Percentiles rank a stretch among this genome's conserved stretches.
Conservation (phyloP, 2,113 vertebrate species). For the Gasterosteus aculeatus region DNA sequence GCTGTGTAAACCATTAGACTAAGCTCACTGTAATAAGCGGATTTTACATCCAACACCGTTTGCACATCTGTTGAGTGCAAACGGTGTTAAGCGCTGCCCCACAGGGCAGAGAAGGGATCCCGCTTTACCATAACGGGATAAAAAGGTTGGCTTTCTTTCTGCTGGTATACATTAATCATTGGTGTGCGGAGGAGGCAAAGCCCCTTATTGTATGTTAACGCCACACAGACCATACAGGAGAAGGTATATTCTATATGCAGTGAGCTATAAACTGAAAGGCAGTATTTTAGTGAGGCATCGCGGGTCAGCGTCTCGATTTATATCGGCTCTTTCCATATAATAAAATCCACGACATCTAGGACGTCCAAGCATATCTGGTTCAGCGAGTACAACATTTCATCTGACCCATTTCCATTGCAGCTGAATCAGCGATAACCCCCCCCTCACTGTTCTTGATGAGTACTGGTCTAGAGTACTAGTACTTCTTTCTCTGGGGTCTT, state of each 20-base stretch:
- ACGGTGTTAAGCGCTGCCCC: no score
- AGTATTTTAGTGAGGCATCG: conserved; percentile 22
- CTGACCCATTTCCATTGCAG: conserved; percentile 56
- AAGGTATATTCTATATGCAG: background rate
- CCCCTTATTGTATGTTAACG: background rate
- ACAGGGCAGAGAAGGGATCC: no score
- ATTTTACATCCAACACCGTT: background rate
- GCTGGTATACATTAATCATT: conserved; percentile 27
- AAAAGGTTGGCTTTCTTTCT: conserved; percentile 20
- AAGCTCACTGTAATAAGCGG: conserved; percentile 24
- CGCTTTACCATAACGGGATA: conserved; percentile 13
- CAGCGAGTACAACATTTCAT: conserved; percentile 40
- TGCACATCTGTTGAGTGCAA: no score
- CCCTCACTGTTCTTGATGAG: conserved; percentile 20
- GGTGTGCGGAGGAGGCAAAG: background rate
- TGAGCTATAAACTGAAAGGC: conserved; percentile 11
- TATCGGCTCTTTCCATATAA: conserved; percentile 1
- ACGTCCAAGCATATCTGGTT: conserved; percentile 24
- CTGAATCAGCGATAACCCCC: conserved; percentile 54
- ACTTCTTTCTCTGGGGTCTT: conserved; percentile 48
- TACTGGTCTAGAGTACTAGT: conserved; percentile 9
- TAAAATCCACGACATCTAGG: conserved; percentile 11
- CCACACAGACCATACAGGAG: background rate
- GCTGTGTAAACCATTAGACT: conserved; percentile 30
- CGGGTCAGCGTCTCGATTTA: conserved; percentile 4